A percentile compares a stretch with the other conserved stretches of the same genome.
Evolutionary conservation across 2,888 invertebrate genomes (phyloP).

Genomic region (Clepsis dumicolana): DNA sequence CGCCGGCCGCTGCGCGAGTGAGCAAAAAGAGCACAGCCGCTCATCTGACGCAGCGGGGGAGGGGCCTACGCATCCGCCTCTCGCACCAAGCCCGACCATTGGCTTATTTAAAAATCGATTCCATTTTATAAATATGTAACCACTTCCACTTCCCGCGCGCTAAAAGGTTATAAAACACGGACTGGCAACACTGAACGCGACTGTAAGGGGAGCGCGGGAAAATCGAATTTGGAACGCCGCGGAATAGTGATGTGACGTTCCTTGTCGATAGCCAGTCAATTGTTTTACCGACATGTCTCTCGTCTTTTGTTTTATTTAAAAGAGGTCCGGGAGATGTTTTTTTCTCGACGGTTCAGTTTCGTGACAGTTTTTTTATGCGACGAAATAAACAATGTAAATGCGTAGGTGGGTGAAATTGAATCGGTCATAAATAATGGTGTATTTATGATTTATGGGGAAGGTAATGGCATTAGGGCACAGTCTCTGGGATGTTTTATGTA

Average conservation of each 20-base stretch:
- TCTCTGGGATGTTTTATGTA: conserved; percentile 45
- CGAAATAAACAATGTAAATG: conserved; percentile 72
- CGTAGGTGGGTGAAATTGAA: conserved; percentile 80
- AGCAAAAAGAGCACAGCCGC: conserved; percentile 74
- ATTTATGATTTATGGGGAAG: conserved; percentile 75
- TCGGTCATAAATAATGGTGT: conserved; percentile 82
- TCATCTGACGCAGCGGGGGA: conserved; percentile 71
- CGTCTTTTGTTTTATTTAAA: conserved; percentile 85
- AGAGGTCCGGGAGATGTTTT: conserved; percentile 73
- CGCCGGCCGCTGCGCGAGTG: conserved; percentile 74
- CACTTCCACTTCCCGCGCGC: conserved; percentile 68
- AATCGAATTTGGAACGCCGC: conserved; percentile 54
- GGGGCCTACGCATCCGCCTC: conserved; percentile 67
- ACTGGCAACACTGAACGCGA: conserved; percentile 44
- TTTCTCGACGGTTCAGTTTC: conserved; percentile 59
- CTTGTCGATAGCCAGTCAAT: conserved; percentile 67
- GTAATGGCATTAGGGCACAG: conserved; percentile 47
- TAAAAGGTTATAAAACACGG: conserved; percentile 52
- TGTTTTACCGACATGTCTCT: conserved; percentile 84
- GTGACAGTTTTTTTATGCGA: conserved; percentile 65
- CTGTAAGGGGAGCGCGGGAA: conserved; percentile 44
- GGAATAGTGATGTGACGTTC: conserved; percentile 60
- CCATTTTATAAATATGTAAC: conserved; percentile 86
- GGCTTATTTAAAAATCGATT: conserved; percentile 85
- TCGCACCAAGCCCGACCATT: conserved; percentile 72